Evolutionary conservation across 2,797 vertebrate genomes (phyloP), one percentile per base, ranked within the genome.

Genomic region (Lycodopsis pacificus): DNA sequence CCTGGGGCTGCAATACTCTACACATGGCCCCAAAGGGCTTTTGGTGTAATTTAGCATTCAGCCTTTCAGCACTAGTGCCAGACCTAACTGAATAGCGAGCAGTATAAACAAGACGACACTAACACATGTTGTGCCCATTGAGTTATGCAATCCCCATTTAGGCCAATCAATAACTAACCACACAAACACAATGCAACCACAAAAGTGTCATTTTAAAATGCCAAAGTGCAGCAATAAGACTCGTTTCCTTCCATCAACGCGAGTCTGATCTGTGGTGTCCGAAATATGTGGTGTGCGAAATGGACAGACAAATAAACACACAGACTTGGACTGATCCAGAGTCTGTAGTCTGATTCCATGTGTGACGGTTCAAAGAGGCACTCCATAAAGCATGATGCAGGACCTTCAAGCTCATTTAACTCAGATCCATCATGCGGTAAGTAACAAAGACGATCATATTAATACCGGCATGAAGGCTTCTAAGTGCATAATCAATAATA

Each of bases 31-130:
- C 74, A 65, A 34, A 68, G 80, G 79, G 80, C 63, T 70, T 81
- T 79, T 58, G 56, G 80, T 77, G 81, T 82, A 69, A 88, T 88
- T 91, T 76, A 79, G 58, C 59, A 87, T 88, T 86, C 64, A 88
- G 79, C 54, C 73, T 74, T 65, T 73, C 64, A 71, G 64, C 72
- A 30, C 69, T 63, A 66, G 49, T 80, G 74, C 74, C 77, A 77
- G 67, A 68, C 13, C 44, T 63, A 77, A 88, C 36, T 79, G 71
- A 88, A 86, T 62, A 80, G 73, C 76, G 71, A 86, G 66, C 62
- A 81, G 36, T 66, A 86, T 49, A 85, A 82, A 86, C 65, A 67
- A 73, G 59, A 87, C 83, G 81, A 79, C 71, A 49, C 48, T 46
- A 77, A 84, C 63, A 82, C 53, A 75, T 72, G 58, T 57, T 81